phyloP scores from a whole-genome alignment of 1,140 invertebrate genomes.

The Rhyacophila brunnea region DNA sequence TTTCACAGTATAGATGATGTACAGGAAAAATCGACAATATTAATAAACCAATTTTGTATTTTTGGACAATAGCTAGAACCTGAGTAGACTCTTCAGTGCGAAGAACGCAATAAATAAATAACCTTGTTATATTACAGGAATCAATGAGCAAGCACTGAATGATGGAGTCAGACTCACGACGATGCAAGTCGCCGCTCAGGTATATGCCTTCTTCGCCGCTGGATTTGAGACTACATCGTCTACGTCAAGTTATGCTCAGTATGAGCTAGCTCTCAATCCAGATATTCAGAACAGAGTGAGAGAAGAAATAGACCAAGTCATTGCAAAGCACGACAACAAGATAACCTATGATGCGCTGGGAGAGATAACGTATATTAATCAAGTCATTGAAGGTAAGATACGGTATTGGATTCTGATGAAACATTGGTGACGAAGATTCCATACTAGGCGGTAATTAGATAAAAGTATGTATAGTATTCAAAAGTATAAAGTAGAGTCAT shows the following conservation, averaged over 20 bases:
- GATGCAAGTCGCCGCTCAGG: conserved; percentile 46
- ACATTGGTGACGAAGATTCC: too few species aligned
- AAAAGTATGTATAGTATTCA: too few species aligned
- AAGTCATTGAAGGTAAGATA: conserved; percentile 46
- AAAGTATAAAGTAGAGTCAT: too few species aligned
- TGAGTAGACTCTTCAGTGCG: too few species aligned
- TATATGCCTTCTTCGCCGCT: conserved; percentile 55
- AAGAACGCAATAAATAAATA: too few species aligned
- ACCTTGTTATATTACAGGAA: too few species aligned
- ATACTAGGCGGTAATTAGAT: too few species aligned
- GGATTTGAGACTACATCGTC: conserved; percentile 64
- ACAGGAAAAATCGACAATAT: too few species aligned
- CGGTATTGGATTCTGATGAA: too few species aligned
- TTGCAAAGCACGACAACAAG: conserved; percentile 43
- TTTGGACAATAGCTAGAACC: too few species aligned
- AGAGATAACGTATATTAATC: conserved; percentile 44
- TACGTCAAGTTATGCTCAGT: conserved; percentile 53
- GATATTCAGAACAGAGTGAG: conserved; percentile 54
- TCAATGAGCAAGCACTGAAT: neutral
- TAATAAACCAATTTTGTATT: too few species aligned
- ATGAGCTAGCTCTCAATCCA: conserved; percentile 55
- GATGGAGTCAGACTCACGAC: conserved; percentile 20
- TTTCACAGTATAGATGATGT: too few species aligned
- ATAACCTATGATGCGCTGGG: conserved; percentile 53
- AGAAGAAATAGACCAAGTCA: conserved; percentile 53